These are phyloP conservation scores for Neuroscelio doddi DNA, from an alignment of 2,888 invertebrate species.

Conservation along the genomic window DNA sequence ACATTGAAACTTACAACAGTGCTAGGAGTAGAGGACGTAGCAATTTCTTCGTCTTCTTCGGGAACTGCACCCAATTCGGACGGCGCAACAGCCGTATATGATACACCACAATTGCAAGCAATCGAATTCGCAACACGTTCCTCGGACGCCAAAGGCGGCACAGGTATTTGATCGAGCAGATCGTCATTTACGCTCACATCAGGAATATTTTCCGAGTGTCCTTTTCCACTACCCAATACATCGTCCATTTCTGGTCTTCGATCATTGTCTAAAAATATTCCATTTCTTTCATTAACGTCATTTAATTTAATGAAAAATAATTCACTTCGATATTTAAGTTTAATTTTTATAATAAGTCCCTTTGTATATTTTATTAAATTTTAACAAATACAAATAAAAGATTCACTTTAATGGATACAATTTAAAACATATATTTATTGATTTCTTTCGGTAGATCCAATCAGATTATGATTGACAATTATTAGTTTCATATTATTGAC, in stretches of 20 bases:
- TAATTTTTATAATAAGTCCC: no score
- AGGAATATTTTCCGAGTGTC: conserved; percentile 44
- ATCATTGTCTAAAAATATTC: background rate
- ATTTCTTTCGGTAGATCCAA: no score
- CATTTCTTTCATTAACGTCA: background rate
- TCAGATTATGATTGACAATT: no score
- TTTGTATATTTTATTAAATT: no score
- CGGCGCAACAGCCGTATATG: conserved; percentile 59
- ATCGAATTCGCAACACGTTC: conserved; percentile 60
- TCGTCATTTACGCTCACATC: conserved; percentile 55
- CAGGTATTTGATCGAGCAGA: conserved; percentile 65
- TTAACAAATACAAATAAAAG: no score
- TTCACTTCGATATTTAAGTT: background rate
- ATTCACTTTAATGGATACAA: no score
- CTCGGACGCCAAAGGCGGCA: conserved; percentile 72
- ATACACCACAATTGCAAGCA: conserved; percentile 56
- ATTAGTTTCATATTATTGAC: no score
- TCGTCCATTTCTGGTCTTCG: background rate
- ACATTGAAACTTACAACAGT: conserved; percentile 77
- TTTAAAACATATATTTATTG: no score
- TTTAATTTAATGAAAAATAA: no score
- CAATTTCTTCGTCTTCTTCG: conserved; percentile 78
- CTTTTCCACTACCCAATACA: background rate
- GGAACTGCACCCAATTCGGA: conserved; percentile 76
- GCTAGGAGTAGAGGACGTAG: conserved; percentile 81